Evolutionary conservation across 1,140 invertebrate genomes (phyloP).

Genomic region (Harpegnathos saltator): DNA sequence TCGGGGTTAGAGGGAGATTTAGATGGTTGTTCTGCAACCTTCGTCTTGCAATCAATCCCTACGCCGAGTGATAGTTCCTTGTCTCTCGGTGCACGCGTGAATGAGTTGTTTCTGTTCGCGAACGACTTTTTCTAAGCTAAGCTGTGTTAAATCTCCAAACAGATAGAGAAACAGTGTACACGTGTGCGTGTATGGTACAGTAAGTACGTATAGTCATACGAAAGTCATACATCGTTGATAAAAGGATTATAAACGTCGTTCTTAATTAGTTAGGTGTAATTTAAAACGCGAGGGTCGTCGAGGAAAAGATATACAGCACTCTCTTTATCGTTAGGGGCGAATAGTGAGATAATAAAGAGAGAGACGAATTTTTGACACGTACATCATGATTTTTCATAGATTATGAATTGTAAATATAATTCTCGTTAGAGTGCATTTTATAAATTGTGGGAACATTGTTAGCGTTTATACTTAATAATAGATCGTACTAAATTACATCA

Average conservation of each 20-base stretch:
- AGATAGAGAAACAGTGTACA: not conserved
- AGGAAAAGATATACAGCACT: slow-evolving; percentile 24
- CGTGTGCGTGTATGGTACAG: not conserved
- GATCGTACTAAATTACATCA: slow-evolving; percentile 51
- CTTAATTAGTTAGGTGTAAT: slow-evolving; percentile 21
- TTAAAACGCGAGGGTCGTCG: not conserved
- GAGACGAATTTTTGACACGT: slow-evolving; percentile 15
- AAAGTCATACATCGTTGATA: not conserved
- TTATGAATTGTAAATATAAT: slow-evolving; percentile 66
- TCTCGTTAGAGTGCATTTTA: slow-evolving; percentile 55
- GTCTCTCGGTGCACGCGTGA: not conserved
- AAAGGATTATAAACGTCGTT: slow-evolving; percentile 29
- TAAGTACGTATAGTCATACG: not conserved
- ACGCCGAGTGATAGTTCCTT: not conserved
- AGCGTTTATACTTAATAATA: slow-evolving; percentile 32
- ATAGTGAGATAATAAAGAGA: not conserved
- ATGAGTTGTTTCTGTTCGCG: too few species aligned
- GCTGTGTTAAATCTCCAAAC: not conserved
- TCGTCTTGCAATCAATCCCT: not conserved
- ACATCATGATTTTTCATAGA: slow-evolving; percentile 45
- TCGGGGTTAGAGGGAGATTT: not conserved
- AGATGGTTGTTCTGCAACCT: not conserved
- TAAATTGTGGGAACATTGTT: slow-evolving; percentile 59
- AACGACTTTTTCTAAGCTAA: too few species aligned
- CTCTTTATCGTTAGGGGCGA: slow-evolving; percentile 14